These are phyloP conservation scores for Chalcis sispes DNA, from an alignment of 2,888 invertebrate species.

Conservation along the genomic window DNA sequence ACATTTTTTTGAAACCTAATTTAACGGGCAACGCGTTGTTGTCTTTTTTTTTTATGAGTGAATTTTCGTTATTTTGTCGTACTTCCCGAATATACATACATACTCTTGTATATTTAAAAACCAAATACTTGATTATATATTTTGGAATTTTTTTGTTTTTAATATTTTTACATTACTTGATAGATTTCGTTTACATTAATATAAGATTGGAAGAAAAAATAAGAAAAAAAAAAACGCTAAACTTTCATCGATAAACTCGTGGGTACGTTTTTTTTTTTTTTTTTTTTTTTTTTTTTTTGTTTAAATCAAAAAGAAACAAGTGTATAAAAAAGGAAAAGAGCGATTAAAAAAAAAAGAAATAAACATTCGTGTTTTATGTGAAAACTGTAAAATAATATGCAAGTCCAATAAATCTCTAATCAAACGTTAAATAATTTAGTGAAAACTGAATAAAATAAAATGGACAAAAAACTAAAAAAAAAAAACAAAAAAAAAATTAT, in stretches of 20 bases:
- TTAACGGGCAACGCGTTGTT: background rate
- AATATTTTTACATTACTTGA: no score
- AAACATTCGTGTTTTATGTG: constrained; percentile 49
- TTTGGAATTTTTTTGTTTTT: no score
- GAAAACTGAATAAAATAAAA: no score
- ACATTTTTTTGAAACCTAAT: constrained; percentile 52
- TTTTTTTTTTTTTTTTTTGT: no score
- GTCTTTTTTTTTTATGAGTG: background rate
- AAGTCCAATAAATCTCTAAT: constrained; percentile 48
- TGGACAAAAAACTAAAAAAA: constrained; percentile 7
- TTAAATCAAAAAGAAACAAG: no score
- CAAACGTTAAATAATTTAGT: constrained; percentile 44
- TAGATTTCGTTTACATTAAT: constrained; percentile 40
- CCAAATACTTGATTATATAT: no score
- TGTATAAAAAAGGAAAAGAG: no score
- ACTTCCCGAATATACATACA: no score
- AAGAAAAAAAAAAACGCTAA: background rate
- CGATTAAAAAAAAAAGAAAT: constrained; percentile 4
- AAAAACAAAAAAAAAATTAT: constrained; percentile 18
- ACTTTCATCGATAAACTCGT: constrained; percentile 18
- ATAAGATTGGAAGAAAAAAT: background rate
- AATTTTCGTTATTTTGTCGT: constrained; percentile 7
- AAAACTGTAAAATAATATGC: constrained; percentile 48
- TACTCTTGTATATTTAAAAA: no score
- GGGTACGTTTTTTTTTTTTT: no score